Percentiles rank a stretch among this genome's conserved stretches.
Evolutionary conservation across 2,113 vertebrate species (phyloP).

Genomic region (Pollachius pollachius): DNA sequence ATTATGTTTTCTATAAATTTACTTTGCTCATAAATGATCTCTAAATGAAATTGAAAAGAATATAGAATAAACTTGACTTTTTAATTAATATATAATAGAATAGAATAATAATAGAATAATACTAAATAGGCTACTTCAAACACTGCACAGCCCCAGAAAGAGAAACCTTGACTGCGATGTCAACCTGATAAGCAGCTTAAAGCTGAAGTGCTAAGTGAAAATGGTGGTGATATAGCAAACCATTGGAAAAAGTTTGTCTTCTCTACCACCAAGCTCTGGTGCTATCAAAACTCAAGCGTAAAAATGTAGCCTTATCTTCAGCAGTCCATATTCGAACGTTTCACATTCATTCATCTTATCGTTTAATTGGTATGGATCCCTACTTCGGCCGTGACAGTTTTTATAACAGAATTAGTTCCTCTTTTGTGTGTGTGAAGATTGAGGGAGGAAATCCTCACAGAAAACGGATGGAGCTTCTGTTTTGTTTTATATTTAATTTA

Average conservation of each 20-base stretch:
- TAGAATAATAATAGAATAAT: not conserved
- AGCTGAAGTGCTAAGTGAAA: not conserved
- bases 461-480: not conserved
- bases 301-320: not conserved
- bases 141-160: not conserved
- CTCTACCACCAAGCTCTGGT: not conserved
- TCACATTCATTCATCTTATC: not conserved
- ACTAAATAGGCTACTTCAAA: too few species aligned
- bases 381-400: slow-evolving; percentile 1
- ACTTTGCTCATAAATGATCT: too few species aligned
- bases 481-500: too few species aligned
- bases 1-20: too few species aligned
- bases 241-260: not conserved
- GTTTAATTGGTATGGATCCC: not conserved
- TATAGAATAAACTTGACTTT: not conserved
- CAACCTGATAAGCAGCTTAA: not conserved
- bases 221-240: not conserved
- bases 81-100: not conserved
- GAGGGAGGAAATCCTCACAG: not conserved
- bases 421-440: slow-evolving; percentile 7
- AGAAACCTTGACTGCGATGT: not conserved
- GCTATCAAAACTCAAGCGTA: not conserved
- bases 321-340: not conserved
- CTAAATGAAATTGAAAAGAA: not conserved
- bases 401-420: not conserved